A percentile compares a stretch with the other conserved stretches of the same genome.
phyloP scores from a whole-genome alignment of 2,113 vertebrate species.

The Hiodon alosoides region DNA sequence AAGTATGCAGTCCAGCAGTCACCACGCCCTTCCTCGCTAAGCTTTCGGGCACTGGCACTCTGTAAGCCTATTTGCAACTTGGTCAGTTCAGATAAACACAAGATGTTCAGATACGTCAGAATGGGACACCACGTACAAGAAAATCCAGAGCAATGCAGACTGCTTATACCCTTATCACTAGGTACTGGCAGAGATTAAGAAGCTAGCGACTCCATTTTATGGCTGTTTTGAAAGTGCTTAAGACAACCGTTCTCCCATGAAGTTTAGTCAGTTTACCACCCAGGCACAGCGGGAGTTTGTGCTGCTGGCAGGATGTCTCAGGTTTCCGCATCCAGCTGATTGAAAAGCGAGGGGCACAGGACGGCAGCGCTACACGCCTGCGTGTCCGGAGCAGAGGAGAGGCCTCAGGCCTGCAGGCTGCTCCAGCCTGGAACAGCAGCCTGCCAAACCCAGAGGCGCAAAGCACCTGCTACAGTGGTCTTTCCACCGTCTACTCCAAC shows the following conservation, averaged over 20 bases:
- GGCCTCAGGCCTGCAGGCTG: background rate
- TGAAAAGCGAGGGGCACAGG: background rate
- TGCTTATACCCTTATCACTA: background rate
- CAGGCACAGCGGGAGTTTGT: background rate
- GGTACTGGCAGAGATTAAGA: too few species aligned
- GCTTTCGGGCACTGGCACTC: background rate
- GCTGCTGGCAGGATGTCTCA: too few species aligned
- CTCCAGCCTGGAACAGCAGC: background rate
- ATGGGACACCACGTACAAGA: too few species aligned
- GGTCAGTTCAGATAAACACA: background rate
- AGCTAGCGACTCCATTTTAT: too few species aligned
- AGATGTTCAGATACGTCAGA: background rate
- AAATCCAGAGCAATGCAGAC: too few species aligned
- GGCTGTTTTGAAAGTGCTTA: background rate
- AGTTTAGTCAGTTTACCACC: background rate
- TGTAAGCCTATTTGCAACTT: slow-evolving; percentile 10
- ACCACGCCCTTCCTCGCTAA: background rate
- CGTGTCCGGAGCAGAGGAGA: background rate
- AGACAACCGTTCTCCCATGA: background rate
- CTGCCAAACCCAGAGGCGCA: too few species aligned
- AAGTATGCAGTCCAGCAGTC: background rate
- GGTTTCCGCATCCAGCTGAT: background rate
- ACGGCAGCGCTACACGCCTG: background rate
- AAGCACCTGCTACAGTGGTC: too few species aligned
- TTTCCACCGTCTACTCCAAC: background rate